Evolutionary conservation across 2,113 vertebrate species (phyloP), one percentile per base, ranked within the genome.

Genomic region (Vidua chalybeata): DNA sequence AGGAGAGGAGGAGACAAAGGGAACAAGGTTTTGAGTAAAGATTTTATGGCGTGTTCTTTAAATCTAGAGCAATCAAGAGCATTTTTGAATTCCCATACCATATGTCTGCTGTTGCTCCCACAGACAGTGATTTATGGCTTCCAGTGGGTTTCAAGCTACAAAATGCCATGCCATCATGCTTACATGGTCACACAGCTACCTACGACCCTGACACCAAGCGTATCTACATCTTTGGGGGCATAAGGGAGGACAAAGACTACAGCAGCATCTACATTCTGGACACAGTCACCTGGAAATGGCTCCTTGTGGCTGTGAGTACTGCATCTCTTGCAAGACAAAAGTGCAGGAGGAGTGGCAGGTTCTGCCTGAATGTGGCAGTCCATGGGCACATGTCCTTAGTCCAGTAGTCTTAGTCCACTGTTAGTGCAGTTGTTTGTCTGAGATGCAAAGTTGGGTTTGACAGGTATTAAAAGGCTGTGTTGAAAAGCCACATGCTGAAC

Each of bases 201-300:
- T 99, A 97, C 1, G 98, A 99, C 97, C 98, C 98, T 2, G 98
- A 98, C n/a, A 98, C 98, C 63, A 98, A 98, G 81, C 96, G 97
- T 1, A 92, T 99, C 66, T 99, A 98, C 45, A 87, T 99, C 66
- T 99, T 98, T 52, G 98, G 99, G 8, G 99, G 99, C 74, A 94
- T 98, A 95, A 98, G 96, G 82, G 98, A 98, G 54, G 95, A 96
- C 64, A 97, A 96, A 93, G 67, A 96, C 71, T 98, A 97, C 90
- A 97, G 97, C 30, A 95, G 97, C 75, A 88, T 99, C 43, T 98
- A 98, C 93, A 91, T 99, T 94, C 97, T 99, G 56, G 97, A 98
- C 94, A 99, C 99, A 10, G 58, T 97, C 86, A 98, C 97, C 89
- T 99, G 99, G 99, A 99, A 98, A 62, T 99, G 99, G 99, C 98